Percentiles rank a stretch among this genome's conserved stretches.
phyloP scores from a whole-genome alignment of 2,113 vertebrate genomes.

The Dipodomys ordii region DNA sequence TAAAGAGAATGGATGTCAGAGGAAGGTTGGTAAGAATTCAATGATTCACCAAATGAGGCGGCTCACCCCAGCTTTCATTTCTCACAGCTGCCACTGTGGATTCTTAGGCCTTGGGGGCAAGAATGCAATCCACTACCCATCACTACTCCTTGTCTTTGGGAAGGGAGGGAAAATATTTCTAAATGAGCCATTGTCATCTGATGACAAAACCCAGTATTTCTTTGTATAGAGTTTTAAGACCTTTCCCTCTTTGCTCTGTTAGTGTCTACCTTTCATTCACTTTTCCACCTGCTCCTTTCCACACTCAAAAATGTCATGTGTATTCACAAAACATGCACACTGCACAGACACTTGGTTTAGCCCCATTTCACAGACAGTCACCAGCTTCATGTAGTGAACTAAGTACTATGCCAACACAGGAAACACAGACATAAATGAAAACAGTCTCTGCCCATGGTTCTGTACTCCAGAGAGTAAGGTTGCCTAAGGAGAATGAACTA shows the following conservation, averaged over 20 bases:
- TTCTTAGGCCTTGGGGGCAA: constrained; percentile 65
- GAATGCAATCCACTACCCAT: constrained; percentile 69
- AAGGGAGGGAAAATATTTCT: constrained; percentile 60
- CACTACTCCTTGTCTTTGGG: constrained; percentile 49
- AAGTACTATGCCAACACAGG: neutral
- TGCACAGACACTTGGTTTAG: neutral
- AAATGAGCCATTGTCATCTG: constrained; percentile 63
- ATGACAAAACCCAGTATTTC: constrained; percentile 57
- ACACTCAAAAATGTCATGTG: neutral
- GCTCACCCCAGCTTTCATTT: constrained; percentile 66
- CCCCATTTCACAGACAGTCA: neutral
- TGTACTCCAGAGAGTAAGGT: neutral
- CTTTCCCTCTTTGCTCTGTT: neutral
- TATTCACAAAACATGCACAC: neutral
- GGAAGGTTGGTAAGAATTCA: constrained; percentile 53
- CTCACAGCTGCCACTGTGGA: constrained; percentile 67
- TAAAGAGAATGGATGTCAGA: constrained; percentile 61
- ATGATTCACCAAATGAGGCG: constrained; percentile 59
- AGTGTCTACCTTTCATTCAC: neutral
- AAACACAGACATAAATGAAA: neutral
- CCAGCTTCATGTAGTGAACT: neutral
- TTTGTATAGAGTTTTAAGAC: neutral
- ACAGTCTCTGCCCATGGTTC: neutral
- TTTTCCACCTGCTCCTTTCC: neutral
- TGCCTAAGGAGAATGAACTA: neutral